A percentile compares a stretch with the other conserved stretches of the same genome.
phyloP scores from a whole-genome alignment of 2,113 vertebrate genomes.

The Bubo scandiacus region DNA sequence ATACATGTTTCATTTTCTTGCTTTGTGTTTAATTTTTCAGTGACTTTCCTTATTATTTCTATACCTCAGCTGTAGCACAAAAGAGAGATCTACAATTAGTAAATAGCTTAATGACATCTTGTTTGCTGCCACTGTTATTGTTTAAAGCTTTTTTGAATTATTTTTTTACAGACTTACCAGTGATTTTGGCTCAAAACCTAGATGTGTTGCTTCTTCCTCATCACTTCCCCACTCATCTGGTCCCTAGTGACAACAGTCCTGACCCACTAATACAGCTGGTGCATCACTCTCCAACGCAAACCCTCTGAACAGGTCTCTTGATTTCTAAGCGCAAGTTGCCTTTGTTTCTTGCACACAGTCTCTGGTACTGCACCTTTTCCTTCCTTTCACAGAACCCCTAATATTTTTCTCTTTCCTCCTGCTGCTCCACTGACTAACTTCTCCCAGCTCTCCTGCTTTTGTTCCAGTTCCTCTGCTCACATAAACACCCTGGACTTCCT shows the following conservation, averaged over 20 bases:
- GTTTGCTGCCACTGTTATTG: background rate
- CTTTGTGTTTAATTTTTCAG: conserved; percentile 65
- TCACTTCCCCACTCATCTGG: background rate
- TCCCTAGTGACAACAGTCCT: background rate
- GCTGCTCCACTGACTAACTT: background rate
- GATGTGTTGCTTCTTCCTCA: background rate
- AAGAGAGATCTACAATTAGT: background rate
- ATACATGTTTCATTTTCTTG: conserved; percentile 56
- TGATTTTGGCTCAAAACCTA: background rate
- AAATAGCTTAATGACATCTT: background rate
- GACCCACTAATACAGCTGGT: background rate
- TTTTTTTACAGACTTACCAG: background rate
- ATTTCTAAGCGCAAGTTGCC: background rate
- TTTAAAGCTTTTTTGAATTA: background rate
- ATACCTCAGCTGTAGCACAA: conserved; percentile 34
- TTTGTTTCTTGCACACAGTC: background rate
- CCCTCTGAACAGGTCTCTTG: background rate
- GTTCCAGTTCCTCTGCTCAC: conserved; percentile 33
- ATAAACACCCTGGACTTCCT: conserved; percentile 54
- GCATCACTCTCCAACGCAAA: background rate
- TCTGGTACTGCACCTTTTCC: background rate
- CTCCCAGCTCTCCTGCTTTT: conserved; percentile 17
- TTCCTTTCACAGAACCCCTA: background rate
- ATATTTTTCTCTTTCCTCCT: background rate
- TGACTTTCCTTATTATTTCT: conserved; percentile 49